Evolutionary conservation across 1,140 invertebrate species (phyloP).

Genomic region (Caenorhabditis inopinata): DNA sequence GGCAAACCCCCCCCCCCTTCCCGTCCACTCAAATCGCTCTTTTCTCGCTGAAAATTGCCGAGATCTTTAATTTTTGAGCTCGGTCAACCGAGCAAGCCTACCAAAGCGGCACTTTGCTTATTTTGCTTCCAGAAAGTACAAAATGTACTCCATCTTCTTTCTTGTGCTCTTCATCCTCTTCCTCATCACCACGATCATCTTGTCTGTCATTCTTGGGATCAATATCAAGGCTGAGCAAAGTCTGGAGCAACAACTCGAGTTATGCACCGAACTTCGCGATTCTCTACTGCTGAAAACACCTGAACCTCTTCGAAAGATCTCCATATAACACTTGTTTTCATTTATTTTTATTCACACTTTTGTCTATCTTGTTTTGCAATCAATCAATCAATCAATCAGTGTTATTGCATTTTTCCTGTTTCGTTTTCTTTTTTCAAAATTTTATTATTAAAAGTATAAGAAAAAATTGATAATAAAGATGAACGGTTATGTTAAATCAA

Average conservation of each 20-base stretch:
- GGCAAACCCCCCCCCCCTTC: no score
- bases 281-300: neutral
- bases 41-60: no score
- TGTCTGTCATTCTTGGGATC: slow-evolving; percentile 4
- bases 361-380: neutral
- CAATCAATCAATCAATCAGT: neutral
- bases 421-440: neutral
- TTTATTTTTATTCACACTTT: no score
- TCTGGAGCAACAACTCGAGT: neutral
- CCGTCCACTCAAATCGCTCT: no score
- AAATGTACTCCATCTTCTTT: slow-evolving; percentile 12
- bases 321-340: no score
- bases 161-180: neutral
- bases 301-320: neutral
- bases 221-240: slow-evolving; percentile 17
- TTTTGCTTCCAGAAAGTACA: neutral
- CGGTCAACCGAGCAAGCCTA: no score
- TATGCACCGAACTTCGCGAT: neutral
- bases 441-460: neutral
- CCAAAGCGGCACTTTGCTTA: neutral
- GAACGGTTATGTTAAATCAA: no score
- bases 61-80: no score
- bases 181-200: slow-evolving; percentile 14
- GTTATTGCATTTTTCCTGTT: slow-evolving; percentile 1
- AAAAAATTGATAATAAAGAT: no score